Base-by-base conservation (phyloP, 2,888 invertebrate genomes). In the Byasa hedistus region DNA sequence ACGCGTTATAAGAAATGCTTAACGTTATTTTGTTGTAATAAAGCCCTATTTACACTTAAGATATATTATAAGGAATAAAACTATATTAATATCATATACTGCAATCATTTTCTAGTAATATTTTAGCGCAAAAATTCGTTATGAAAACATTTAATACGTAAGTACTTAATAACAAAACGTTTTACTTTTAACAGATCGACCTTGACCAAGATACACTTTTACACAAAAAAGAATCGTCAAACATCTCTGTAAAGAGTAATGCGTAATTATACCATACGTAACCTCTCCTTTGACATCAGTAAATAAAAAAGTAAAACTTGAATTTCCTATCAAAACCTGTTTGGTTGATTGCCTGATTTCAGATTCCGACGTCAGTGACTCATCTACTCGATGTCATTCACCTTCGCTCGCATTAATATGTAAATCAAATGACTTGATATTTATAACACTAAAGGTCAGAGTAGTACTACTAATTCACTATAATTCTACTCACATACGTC, bases 351-450 rank as follows among this genome's bases (percentile, higher is more conserved):
- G 73, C 75, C 71, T 69, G 71, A 67, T 75, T 72, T 77, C 75
- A 39, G 73, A 68, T 70, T 65, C 68, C 72, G 71, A 69, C 70
- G 62, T 66, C 51, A 57, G 71, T 84, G 83, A 84, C 76, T 82
- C 84, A 84, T 83, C 81, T 73, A 75, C 69, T 63, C 70, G 75
- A 77, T 78, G 79, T 80, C 78, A 76, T 79, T 80, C 74, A 80
- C 78, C 79, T 73, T 72, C 23, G 61, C 66, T 58, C 68, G 69
- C 71, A 65, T 70, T 72, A 73, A 71, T 73, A 71, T 65, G 67
- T 73, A 72, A 73, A 76, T 77, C 76, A 65, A 51, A 59, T 32
- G 58, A 56, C 55, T 48, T 59, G 27, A 61, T 57, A 44, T 32
- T 55, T 62, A 62, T 48, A 21, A 57, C 51, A 48, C 23, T 56